These are phyloP conservation scores for Psittacula echo DNA, from an alignment of 2,797 vertebrate genomes.

Conservation along the genomic window DNA sequence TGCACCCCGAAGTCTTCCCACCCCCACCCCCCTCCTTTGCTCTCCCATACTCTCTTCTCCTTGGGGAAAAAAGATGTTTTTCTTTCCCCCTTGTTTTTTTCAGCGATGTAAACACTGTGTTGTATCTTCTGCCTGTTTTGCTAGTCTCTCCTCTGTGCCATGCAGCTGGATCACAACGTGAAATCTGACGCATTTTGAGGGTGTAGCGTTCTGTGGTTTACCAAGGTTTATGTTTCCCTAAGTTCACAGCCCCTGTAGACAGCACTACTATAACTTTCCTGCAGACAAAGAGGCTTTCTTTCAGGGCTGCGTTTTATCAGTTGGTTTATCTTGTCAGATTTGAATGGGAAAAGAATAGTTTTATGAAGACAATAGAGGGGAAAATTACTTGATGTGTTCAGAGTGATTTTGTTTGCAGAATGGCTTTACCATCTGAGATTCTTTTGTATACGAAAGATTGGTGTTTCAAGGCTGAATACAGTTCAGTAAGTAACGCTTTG, in stretches of 20 bases:
- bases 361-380: not conserved
- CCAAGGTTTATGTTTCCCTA: not conserved
- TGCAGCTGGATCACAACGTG: not conserved
- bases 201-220: not conserved
- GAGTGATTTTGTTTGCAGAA: not conserved
- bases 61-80: not conserved
- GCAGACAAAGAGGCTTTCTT: conserved; percentile 3
- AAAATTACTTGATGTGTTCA: not conserved
- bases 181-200: not conserved
- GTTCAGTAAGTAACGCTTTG: not conserved
- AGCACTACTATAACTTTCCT: not conserved
- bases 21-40: not conserved
- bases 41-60: not conserved
- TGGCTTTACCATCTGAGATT: not conserved
- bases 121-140: not conserved
- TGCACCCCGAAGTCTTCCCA: not conserved
- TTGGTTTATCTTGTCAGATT: conserved; percentile 27
- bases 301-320: not conserved
- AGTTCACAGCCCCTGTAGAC: not conserved
- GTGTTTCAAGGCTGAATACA: not conserved
- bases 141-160: not conserved
- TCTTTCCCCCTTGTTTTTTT: not conserved
- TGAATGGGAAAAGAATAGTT: not conserved
- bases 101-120: not conserved
- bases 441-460: not conserved